Percentiles rank a stretch among this genome's conserved stretches.
These are phyloP conservation scores for Isurus oxyrinchus DNA, from an alignment of 2,113 vertebrate species.

Conservation along the genomic window DNA sequence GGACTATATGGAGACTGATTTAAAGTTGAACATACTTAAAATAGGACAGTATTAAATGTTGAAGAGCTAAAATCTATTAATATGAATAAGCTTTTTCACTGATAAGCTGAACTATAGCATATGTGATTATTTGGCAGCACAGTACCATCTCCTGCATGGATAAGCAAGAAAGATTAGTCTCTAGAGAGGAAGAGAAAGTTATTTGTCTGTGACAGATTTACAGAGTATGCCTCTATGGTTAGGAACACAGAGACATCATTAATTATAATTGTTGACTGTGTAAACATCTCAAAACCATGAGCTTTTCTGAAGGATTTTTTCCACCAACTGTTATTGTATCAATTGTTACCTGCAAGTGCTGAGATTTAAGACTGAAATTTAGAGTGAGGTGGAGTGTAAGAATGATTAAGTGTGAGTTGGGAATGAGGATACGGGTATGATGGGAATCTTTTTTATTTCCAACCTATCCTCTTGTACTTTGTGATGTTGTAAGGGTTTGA, in stretches of 20 bases:
- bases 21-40: slow-evolving; percentile 10
- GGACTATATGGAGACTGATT: background rate
- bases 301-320: background rate
- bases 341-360: background rate
- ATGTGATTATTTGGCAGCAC: slow-evolving; percentile 23
- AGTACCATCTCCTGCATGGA: slow-evolving; percentile 24
- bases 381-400: background rate
- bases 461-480: background rate
- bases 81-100: background rate
- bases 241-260: background rate
- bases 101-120: background rate
- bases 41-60: background rate
- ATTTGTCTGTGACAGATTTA: slow-evolving; percentile 17
- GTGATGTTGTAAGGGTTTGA: too few relatives aligned
- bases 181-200: slow-evolving; percentile 14
- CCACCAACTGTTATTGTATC: background rate
- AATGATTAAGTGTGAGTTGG: background rate
- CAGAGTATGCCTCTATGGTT: background rate
- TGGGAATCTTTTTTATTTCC: background rate
- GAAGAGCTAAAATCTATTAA: slow-evolving; percentile 24
- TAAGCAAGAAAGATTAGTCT: slow-evolving; percentile 28
- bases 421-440: background rate
- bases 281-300: background rate
- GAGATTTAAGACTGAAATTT: background rate
- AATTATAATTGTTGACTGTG: slow-evolving; percentile 33